Conservation (phyloP, 2,113 vertebrate genomes). For the Probosciger aterrimus region DNA sequence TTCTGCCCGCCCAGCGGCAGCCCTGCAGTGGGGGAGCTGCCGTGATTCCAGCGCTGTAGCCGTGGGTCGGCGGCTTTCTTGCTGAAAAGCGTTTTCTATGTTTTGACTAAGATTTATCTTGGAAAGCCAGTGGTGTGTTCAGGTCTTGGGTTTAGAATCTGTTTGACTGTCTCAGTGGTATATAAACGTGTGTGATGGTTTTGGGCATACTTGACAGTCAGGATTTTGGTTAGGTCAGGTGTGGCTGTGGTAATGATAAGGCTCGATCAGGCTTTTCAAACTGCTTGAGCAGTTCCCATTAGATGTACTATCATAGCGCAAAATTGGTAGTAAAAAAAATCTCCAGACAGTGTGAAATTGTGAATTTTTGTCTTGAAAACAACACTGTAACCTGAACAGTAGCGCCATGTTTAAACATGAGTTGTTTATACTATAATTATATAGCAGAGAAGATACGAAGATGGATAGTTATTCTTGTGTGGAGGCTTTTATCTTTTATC, state of each 20-base stretch:
- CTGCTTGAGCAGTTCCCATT: neutral
- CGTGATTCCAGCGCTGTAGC: rapidly evolving
- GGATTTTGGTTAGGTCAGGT: neutral
- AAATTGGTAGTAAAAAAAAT: neutral
- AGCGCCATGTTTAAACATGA: rapidly evolving
- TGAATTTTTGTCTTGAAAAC: neutral
- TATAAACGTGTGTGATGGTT: rapidly evolving
- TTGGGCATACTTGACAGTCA: neutral
- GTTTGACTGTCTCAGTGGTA: rapidly evolving
- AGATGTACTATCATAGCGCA: rapidly evolving
- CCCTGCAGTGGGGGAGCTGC: neutral
- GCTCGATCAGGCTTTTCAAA: neutral
- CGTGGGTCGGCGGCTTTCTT: rapidly evolving
- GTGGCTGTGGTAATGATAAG: neutral
- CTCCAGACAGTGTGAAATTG: rapidly evolving
- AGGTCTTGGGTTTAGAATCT: neutral
- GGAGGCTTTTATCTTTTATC: neutral
- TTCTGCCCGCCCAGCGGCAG: neutral
- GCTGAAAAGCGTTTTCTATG: rapidly evolving
- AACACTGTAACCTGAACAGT: neutral
- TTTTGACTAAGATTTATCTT: too few species aligned
- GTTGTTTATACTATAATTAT: neutral
- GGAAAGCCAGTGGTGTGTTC: neutral
- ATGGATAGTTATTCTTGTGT: neutral
- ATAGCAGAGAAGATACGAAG: neutral